Base-by-base conservation (phyloP, 1,140 invertebrate genomes). In the Pygmarrhopalites habei region DNA sequence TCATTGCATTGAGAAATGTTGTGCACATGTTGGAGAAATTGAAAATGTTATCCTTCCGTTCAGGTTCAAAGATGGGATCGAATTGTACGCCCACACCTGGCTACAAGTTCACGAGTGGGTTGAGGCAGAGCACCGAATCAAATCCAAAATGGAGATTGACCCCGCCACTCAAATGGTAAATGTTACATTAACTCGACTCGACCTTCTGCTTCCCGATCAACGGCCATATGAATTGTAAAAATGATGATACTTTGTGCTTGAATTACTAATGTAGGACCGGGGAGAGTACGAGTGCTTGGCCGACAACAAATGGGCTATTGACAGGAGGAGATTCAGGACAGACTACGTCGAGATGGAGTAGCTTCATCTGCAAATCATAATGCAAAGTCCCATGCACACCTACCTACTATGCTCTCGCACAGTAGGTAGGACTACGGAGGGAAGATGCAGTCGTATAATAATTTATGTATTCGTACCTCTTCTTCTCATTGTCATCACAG, bases 241-340 rank as follows among this genome's bases (percentile, higher is more conserved):
- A 74, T 78, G 71, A n/a, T n/a, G n/a, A n/a, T n/a, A n/a, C n/a
- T n/a, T n/a, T n/a, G n/a, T n/a, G n/a, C n/a, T n/a, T n/a, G n/a
- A n/a, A n/a, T n/a, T n/a, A n/a, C n/a, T n/a, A n/a, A n/a, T n/a
- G n/a, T n/a, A n/a, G n/a, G 82, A 84, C 75, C 82, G 81, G 14
- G 86, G 86, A 15, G 86, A 82, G 65, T 87, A 87, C 65, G 83
- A 86, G 72, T 87, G 84, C 68, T 83, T 85, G 66, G 85, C 86
- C 4, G 86, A 88, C 65, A 88, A 88, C 75, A 85, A 87, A 73
- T 88, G 86, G 70, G 79, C 86, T 0, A 83, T 88, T 15, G 86
- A 88, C 74, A 79, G 81, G 64, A 75, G 84, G 59, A 82, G 84
- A 55, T 88, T 88, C 65, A 75, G 84, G 62, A 86, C 85, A 17